Conservation (phyloP, 2,888 invertebrate genomes). For the Hylaea fasciaria region DNA sequence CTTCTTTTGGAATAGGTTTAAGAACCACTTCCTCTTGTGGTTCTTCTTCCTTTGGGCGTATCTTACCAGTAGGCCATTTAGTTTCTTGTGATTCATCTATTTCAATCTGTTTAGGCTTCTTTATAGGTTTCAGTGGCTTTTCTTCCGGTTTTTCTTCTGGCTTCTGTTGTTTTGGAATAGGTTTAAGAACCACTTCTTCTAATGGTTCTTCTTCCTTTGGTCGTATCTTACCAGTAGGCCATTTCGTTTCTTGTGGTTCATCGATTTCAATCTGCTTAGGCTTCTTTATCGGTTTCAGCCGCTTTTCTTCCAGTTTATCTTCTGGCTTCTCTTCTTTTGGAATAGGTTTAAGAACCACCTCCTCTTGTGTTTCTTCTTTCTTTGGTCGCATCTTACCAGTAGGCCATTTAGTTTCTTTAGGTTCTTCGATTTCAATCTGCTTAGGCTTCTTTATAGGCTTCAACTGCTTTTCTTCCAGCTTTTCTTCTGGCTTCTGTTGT, state of each 20-base stretch:
- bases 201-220: constrained; percentile 48
- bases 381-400: constrained; percentile 51
- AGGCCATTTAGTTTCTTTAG: constrained; percentile 52
- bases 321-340: constrained; percentile 53
- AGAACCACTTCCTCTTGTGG: constrained; percentile 65
- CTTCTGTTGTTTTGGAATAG: constrained; percentile 54
- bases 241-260: constrained; percentile 62
- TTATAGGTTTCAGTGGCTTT: constrained; percentile 49
- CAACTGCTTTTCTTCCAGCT: constrained; percentile 38
- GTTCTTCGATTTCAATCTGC: constrained; percentile 66
- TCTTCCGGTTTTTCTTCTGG: constrained; percentile 57
- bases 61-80: constrained; percentile 56
- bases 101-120: constrained; percentile 64
- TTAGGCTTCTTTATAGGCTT: constrained; percentile 54
- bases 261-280: constrained; percentile 48
- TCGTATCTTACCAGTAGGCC: constrained; percentile 41
- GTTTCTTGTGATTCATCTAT: constrained; percentile 58
- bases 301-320: constrained; percentile 68
- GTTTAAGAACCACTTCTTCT: constrained; percentile 56
- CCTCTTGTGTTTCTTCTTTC: constrained; percentile 55
- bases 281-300: constrained; percentile 48
- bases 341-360: constrained; percentile 54
- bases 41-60: constrained; percentile 64
- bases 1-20: constrained; percentile 70
- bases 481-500: constrained; percentile 63